phyloP scores from a whole-genome alignment of 2,888 invertebrate species.

The Drosophila mimetica region DNA sequence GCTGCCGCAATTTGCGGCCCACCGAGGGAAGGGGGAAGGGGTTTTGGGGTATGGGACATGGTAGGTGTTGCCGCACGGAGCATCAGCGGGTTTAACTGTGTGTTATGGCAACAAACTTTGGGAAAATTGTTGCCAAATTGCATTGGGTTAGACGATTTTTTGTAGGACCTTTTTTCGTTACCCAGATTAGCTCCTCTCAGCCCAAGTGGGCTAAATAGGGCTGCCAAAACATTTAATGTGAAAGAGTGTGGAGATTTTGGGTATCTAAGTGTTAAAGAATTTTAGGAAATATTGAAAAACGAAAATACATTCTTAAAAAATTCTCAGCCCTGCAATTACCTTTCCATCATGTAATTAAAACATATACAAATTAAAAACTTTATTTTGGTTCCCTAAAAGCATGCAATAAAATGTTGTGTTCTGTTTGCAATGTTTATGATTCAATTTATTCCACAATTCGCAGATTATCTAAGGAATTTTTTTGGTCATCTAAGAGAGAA shows the following conservation, averaged over 20 bases:
- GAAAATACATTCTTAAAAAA: neutral
- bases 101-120: constrained; percentile 61
- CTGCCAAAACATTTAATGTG: constrained; percentile 13
- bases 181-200: constrained; percentile 41
- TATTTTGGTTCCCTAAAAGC: neutral
- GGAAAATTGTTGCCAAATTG: constrained; percentile 78
- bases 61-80: constrained; percentile 1
- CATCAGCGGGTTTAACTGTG: constrained; percentile 38
- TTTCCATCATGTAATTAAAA: too few species aligned
- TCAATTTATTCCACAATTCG: too few species aligned
- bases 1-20: constrained; percentile 76
- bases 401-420: neutral
- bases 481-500: too few species aligned
- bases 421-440: neutral
- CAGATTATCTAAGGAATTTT: too few species aligned
- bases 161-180: constrained; percentile 1
- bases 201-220: constrained; percentile 43
- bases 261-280: neutral
- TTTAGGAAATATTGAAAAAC: neutral
- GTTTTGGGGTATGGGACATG: neutral
- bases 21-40: neutral
- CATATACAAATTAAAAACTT: too few species aligned
- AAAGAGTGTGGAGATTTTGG: neutral
- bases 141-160: constrained; percentile 52
- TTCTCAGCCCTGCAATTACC: too few species aligned